Base-by-base conservation (phyloP, 2,888 invertebrate species). In the Troglohyphantes excavatus region DNA sequence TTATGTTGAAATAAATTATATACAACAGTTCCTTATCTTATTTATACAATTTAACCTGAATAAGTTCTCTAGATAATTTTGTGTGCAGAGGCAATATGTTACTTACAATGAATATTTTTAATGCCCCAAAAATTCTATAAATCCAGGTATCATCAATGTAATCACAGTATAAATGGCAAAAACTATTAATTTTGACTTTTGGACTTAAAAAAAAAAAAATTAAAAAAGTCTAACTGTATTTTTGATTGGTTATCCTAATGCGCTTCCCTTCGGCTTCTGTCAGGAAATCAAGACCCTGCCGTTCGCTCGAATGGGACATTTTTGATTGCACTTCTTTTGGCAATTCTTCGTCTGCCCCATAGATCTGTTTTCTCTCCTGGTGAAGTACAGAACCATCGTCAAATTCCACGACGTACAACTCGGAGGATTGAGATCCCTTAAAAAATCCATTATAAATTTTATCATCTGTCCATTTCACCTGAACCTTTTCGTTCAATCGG, bases 381-480 rank as follows among this genome's bases (percentile, higher is more conserved):
- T 93, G 94, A 81, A 94, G 92, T 76, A 93, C 93, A 33, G 95
- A 93, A 5, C 93, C 93, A 92, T 94, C 93, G 91, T 94, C 94
- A 93, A 94, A 94, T 86, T 93, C 93, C 63, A 94, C 93, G 93
- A 84, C 68, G 89, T 91, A 91, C 79, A 91, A 72, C 33, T 84
- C 76, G 7, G 43, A 53, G 11, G 87, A 67, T 6, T 91, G 91
- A 39, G 93, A 93, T 39, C 94, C 94, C 79, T 94, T 93, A 91
- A 94, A 95, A 72, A 93, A 93, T 21, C 94, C 95, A 72, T 94
- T 93, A 88, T 94, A 95, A 21, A 93, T 92, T 59, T 93, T 92
- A 6, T 94, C 94, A 91, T 95, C 95, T 0, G 94, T 94, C 95
- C 95, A 95, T 53, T 94, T 93, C 0, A 95, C 95, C 83, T 93